A percentile compares a stretch with the other conserved stretches of the same genome.
Conservation (phyloP, 2,113 vertebrate genomes). For the Perca flavescens region DNA sequence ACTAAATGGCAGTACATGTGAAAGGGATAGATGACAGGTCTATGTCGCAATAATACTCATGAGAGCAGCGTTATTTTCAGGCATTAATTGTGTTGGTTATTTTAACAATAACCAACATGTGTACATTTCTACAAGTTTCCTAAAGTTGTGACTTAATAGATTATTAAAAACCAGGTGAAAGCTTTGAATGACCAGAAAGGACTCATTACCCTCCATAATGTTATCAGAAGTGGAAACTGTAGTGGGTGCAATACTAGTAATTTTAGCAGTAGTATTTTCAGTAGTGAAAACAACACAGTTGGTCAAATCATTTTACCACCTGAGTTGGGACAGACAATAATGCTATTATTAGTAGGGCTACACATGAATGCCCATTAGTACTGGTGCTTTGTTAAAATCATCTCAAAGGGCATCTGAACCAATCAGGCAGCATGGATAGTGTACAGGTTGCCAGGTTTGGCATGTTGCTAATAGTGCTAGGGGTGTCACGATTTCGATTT, state of each 20-base stretch:
- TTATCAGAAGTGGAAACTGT: too few relatives aligned
- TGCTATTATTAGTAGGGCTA: neutral
- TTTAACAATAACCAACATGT: neutral
- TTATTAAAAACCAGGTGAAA: constrained; percentile 12
- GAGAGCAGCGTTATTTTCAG: neutral
- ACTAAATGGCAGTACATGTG: neutral
- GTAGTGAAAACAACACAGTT: too few relatives aligned
- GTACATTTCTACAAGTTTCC: neutral
- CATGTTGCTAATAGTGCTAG: too few relatives aligned
- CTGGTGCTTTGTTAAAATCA: constrained; percentile 15
- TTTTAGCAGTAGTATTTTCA: too few relatives aligned
- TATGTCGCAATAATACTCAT: neutral
- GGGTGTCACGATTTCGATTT: too few relatives aligned
- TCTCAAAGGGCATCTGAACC: neutral
- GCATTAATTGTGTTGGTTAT: neutral
- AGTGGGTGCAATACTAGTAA: too few relatives aligned
- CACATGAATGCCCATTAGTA: neutral
- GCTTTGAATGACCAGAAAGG: neutral
- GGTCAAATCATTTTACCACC: too few relatives aligned
- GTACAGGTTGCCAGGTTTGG: too few relatives aligned
- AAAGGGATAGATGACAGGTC: neutral
- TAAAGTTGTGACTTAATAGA: constrained; percentile 1
- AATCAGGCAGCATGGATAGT: neutral
- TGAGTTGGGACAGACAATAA: neutral
- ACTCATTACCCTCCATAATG: too few relatives aligned